phyloP scores from a whole-genome alignment of 2,113 vertebrate genomes.

The Bos indicus region DNA sequence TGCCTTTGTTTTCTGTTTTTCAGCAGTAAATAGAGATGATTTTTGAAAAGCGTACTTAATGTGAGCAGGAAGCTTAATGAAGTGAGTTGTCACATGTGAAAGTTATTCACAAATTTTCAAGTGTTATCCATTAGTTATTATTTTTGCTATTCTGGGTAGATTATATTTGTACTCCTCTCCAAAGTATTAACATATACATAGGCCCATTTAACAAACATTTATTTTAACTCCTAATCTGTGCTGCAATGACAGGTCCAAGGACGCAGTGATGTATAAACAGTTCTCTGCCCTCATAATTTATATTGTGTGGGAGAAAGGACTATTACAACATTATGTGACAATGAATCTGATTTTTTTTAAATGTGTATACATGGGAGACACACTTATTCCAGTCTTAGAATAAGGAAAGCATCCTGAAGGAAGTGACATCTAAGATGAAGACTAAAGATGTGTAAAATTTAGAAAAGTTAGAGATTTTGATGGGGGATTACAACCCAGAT shows the following conservation, averaged over 20 bases:
- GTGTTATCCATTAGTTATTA: background rate
- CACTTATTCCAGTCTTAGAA: background rate
- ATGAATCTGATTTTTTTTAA: background rate
- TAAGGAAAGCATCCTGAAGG: background rate
- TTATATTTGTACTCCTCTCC: background rate
- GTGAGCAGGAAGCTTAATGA: background rate
- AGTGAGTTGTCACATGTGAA: background rate
- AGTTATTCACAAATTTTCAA: background rate
- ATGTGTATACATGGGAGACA: background rate
- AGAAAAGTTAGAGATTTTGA: background rate
- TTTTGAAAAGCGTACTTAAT: background rate
- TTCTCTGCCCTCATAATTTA: background rate
- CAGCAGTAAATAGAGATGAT: background rate
- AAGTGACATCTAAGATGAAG: background rate
- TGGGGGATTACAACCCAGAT: background rate
- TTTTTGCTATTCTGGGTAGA: background rate
- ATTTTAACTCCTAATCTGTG: background rate
- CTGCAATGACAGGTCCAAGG: background rate
- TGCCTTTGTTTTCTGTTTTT: background rate
- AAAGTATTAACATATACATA: background rate
- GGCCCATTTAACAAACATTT: background rate
- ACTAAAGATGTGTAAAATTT: background rate
- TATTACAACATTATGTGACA: background rate
- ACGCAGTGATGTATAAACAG: background rate
- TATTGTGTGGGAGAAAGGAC: background rate